These are phyloP conservation scores for Orientallactaga sibirica DNA, from an alignment of 2,797 vertebrate genomes.

Conservation along the genomic window DNA sequence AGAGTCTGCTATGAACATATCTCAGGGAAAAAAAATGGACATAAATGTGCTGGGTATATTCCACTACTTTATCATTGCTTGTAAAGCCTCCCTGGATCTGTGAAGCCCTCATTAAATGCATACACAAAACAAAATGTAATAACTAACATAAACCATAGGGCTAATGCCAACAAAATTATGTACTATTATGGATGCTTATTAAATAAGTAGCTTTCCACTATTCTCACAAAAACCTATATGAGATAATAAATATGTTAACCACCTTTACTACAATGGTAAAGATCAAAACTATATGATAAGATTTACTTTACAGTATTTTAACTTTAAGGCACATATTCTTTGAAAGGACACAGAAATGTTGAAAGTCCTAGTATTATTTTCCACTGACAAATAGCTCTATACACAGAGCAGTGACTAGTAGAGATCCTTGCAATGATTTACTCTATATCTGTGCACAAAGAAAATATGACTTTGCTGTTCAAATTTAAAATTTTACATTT, in stretches of 20 bases:
- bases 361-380: background rate
- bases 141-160: background rate
- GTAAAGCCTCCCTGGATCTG: background rate
- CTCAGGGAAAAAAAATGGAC: background rate
- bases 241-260: background rate
- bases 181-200: background rate
- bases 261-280: background rate
- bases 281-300: background rate
- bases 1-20: background rate
- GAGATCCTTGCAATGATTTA: background rate
- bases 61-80: background rate
- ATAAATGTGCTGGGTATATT: background rate
- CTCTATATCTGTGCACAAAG: background rate
- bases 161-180: background rate
- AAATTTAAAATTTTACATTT: slow-evolving; percentile 34
- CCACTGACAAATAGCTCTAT: background rate
- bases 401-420: background rate
- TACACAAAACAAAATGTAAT: background rate
- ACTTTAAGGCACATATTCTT: background rate
- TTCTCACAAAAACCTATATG: background rate
- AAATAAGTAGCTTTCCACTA: background rate
- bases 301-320: background rate
- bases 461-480: background rate
- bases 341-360: background rate
- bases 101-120: background rate